These are phyloP conservation scores for Pollachius pollachius DNA, from an alignment of 2,113 vertebrate genomes.

Conservation along the genomic window DNA sequence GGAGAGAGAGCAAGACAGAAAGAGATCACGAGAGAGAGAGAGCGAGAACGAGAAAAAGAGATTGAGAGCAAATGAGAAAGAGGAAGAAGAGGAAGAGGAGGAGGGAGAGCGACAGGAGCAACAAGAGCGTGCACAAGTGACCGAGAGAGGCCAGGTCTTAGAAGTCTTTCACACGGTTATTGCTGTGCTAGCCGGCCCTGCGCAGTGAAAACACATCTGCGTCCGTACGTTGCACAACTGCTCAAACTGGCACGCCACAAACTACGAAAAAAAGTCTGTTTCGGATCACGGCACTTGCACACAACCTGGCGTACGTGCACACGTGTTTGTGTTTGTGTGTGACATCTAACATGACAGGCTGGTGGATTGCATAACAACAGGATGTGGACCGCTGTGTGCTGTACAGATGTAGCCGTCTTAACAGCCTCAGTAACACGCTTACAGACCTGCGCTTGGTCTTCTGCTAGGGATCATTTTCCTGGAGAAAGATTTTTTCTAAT, in stretches of 20 bases:
- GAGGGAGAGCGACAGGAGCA: too few relatives aligned
- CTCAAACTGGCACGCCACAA: conserved; percentile 38
- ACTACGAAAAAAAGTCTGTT: conserved; percentile 31
- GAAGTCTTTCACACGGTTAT: conserved; percentile 60
- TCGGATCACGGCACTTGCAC: conserved; percentile 36
- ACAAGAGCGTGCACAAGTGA: too few relatives aligned
- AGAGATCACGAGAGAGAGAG: too few relatives aligned
- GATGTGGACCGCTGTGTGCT: conserved; percentile 9
- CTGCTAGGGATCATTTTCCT: too few relatives aligned
- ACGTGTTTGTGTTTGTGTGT: conserved; percentile 33
- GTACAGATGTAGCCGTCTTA: conserved; percentile 15
- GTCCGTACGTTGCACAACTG: conserved; percentile 26
- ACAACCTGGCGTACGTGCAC: conserved; percentile 22
- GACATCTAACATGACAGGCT: conserved; percentile 40
- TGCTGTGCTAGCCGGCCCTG: conserved; percentile 46
- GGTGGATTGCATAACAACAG: conserved; percentile 13
- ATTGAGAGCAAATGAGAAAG: too few relatives aligned
- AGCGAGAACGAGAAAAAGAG: neutral
- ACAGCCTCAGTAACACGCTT: too few relatives aligned
- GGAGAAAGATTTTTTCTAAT: too few relatives aligned
- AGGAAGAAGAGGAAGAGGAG: too few relatives aligned
- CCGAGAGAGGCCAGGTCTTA: conserved; percentile 38
- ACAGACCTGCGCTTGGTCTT: too few relatives aligned
- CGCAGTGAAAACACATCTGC: conserved; percentile 48
- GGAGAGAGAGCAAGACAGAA: too few relatives aligned